Evolutionary conservation across 2,113 vertebrate species (phyloP).

Genomic region (Pseudonaja textilis): DNA sequence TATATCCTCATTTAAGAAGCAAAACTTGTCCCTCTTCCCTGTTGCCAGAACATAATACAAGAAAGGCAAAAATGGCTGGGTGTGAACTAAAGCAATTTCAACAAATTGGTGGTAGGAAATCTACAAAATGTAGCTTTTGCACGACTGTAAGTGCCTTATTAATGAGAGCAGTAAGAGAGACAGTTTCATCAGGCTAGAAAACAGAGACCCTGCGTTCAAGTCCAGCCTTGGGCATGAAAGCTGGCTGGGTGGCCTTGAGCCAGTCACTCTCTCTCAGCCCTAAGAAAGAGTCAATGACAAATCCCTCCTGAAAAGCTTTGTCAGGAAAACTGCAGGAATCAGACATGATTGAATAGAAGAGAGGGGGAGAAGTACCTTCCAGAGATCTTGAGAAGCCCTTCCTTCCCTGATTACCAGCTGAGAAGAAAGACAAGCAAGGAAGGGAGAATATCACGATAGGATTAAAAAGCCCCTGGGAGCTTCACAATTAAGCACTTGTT

Average conservation of each 20-base stretch:
- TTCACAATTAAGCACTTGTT: background rate
- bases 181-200: background rate
- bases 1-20: background rate
- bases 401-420: background rate
- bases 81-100: background rate
- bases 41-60: background rate
- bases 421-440: background rate
- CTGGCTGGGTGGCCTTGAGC: background rate
- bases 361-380: too few species aligned
- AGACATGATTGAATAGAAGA: background rate
- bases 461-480: background rate
- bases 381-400: background rate
- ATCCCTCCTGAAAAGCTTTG: background rate
- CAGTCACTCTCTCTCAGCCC: background rate
- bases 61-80: background rate
- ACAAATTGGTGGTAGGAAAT: background rate
- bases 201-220: background rate
- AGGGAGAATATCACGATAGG: background rate
- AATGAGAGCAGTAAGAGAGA: background rate
- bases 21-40: background rate
- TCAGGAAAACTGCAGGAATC: background rate
- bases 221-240: background rate
- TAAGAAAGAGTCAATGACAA: background rate
- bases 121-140: accelerated
- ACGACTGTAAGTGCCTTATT: background rate